Evolutionary conservation across 2,113 vertebrate genomes (phyloP).

Genomic region (Alouatta palliata): DNA sequence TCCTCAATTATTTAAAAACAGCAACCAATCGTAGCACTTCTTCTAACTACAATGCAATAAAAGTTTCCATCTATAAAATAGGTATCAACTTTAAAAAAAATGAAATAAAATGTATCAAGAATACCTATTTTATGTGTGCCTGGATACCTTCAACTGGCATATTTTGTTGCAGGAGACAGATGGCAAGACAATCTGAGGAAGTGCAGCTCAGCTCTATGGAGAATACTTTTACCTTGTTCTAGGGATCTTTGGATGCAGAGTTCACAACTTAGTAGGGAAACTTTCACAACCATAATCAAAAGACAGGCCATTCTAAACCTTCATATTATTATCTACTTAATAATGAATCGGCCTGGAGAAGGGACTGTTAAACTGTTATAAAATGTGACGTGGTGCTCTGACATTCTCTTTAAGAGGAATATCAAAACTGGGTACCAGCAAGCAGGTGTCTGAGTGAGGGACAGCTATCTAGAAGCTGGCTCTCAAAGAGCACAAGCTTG

Average conservation of each 20-base stretch:
- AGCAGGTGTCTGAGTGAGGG: background rate
- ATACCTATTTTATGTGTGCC: background rate
- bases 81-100: background rate
- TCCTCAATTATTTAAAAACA: background rate
- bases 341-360: background rate
- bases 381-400: background rate
- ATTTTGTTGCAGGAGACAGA: background rate
- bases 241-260: background rate
- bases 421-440: background rate
- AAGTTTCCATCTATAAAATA: background rate
- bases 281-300: background rate
- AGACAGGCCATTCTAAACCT: background rate
- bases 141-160: background rate
- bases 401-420: conserved; percentile 26
- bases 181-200: background rate
- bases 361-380: background rate
- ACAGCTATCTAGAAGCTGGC: background rate
- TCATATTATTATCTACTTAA: background rate
- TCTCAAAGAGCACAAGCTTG: background rate
- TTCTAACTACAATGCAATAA: background rate
- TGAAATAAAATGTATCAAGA: background rate
- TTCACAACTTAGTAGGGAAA: background rate
- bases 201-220: background rate
- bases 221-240: background rate
- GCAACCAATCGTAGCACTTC: background rate